Percentiles rank a stretch among this genome's conserved stretches.
Evolutionary conservation across 2,888 invertebrate genomes (phyloP).

Genomic region (Drosophila barbarae): DNA sequence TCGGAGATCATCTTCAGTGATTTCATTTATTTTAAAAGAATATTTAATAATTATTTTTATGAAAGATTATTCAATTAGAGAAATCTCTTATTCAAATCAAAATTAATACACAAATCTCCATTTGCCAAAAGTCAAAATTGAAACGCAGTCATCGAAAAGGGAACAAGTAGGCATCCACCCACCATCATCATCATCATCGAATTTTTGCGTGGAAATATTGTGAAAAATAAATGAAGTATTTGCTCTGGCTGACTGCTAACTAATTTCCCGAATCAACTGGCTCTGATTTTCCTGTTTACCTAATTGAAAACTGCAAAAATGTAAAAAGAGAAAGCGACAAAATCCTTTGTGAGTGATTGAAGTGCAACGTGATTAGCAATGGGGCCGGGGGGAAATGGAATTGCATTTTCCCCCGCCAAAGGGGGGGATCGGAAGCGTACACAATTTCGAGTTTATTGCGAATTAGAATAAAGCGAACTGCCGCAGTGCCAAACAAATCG

Average conservation of each 20-base stretch:
- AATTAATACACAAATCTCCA: slow-evolving; percentile 3
- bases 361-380: slow-evolving; percentile 36
- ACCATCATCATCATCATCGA: background rate
- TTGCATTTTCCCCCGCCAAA: slow-evolving; percentile 18
- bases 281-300: slow-evolving; percentile 22
- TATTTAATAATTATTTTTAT: too few relatives aligned
- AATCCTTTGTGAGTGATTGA: slow-evolving; percentile 35
- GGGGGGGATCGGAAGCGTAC: slow-evolving; percentile 5
- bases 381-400: slow-evolving; percentile 26
- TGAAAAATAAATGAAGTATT: slow-evolving; percentile 8
- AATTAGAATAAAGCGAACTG: slow-evolving; percentile 53
- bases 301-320: slow-evolving; percentile 28
- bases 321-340: slow-evolving; percentile 9
- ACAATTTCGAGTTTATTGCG: slow-evolving; percentile 45
- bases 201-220: slow-evolving; percentile 2
- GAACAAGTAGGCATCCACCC: background rate
- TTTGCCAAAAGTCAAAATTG: slow-evolving; percentile 8
- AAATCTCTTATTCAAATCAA: background rate
- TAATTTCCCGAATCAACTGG: slow-evolving; percentile 35
- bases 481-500: slow-evolving; percentile 46
- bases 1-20: background rate
- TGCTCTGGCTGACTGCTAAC: slow-evolving; percentile 11
- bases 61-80: background rate
- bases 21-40: background rate
- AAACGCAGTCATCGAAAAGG: background rate